These are phyloP conservation scores for Rutpela maculata DNA, from an alignment of 2,888 invertebrate genomes.

Conservation along the genomic window DNA sequence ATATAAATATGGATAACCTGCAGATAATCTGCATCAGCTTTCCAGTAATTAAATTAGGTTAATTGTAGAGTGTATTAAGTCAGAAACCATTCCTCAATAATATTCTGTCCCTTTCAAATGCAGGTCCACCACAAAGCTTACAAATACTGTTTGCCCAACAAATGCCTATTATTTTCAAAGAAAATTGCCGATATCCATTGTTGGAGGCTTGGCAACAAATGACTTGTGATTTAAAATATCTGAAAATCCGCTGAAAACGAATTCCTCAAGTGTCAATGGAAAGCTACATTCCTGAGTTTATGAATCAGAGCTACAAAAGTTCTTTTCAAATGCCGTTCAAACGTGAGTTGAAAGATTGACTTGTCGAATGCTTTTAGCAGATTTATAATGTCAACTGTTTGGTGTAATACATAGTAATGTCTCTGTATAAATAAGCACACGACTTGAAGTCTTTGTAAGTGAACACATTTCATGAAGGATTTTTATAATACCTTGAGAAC, in stretches of 20 bases:
- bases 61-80: too few species aligned
- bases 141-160: not conserved
- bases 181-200: constrained; percentile 3
- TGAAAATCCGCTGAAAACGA: not conserved
- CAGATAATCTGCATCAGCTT: too few species aligned
- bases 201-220: not conserved
- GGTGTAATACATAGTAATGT: too few species aligned
- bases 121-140: not conserved
- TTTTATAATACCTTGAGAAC: too few species aligned
- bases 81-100: too few species aligned
- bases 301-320: constrained; percentile 1
- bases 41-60: too few species aligned
- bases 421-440: too few species aligned
- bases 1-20: too few species aligned
- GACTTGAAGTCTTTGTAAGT: too few species aligned
- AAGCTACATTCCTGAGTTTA: not conserved
- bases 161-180: not conserved
- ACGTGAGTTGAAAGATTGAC: not conserved
- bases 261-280: not conserved
- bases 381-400: not conserved
- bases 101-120: too few species aligned
- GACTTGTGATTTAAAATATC: constrained; percentile 6
- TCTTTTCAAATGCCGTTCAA: constrained; percentile 29
- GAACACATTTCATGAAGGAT: too few species aligned
- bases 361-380: not conserved